These are phyloP conservation scores for Mimumesa dahlbomi DNA, from an alignment of 2,888 invertebrate genomes.

Conservation along the genomic window DNA sequence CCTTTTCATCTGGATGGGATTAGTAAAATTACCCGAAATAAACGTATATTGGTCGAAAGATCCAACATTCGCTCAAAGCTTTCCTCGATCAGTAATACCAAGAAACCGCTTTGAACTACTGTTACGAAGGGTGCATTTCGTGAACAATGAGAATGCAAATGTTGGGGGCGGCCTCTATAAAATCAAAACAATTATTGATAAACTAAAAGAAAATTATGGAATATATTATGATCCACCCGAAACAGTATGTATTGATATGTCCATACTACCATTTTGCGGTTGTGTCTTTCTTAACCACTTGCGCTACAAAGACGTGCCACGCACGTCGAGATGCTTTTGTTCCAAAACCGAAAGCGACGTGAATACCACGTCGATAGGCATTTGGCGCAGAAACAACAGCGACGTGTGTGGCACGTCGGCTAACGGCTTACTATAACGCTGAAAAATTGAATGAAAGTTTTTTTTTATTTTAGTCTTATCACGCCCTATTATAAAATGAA, in stretches of 20 bases:
- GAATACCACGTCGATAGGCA: too few species aligned
- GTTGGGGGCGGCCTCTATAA: slow-evolving; percentile 13
- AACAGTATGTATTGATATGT: slow-evolving; percentile 9
- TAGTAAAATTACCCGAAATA: slow-evolving; percentile 9
- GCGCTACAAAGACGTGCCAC: too few species aligned
- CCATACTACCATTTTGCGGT: slow-evolving; percentile 13
- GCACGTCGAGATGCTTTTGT: too few species aligned
- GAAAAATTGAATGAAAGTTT: neutral
- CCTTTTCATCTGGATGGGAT: slow-evolving; percentile 16
- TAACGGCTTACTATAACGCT: slow-evolving; percentile 11
- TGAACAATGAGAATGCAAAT: slow-evolving; percentile 21
- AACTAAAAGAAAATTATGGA: slow-evolving; percentile 12
- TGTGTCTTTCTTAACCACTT: slow-evolving; percentile 12
- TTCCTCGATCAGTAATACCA: slow-evolving; percentile 18
- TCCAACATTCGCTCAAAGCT: slow-evolving; percentile 10
- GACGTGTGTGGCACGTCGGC: slow-evolving; percentile 17
- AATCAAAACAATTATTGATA: slow-evolving; percentile 15
- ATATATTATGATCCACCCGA: slow-evolving; percentile 17
- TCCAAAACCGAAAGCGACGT: too few species aligned
- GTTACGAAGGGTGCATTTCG: slow-evolving; percentile 20
- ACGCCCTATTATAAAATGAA: slow-evolving; percentile 24
- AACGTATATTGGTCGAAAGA: slow-evolving; percentile 19
- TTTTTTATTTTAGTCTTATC: slow-evolving; percentile 20
- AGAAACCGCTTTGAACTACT: slow-evolving; percentile 19
- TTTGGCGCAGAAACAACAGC: too few species aligned